Base-by-base conservation (phyloP, 35 echinoderm and acorn worm species). In the Ophioderma brevispina region DNA sequence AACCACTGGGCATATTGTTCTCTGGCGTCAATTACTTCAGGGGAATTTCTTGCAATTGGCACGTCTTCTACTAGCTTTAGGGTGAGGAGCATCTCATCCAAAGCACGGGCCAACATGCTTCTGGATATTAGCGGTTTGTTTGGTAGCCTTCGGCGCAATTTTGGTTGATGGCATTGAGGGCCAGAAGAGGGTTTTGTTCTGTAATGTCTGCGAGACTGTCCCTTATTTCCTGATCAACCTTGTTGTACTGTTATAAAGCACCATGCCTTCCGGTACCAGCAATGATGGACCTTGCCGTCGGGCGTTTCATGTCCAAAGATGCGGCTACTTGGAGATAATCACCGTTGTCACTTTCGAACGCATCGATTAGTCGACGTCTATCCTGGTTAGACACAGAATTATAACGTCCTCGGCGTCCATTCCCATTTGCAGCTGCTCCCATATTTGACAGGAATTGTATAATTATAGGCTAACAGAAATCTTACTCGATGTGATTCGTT, bases 11-110 rank as follows among this genome's bases (percentile, higher is more conserved):
- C 41, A 46, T 46, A 46, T 8, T 46, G 5, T 8, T 4, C 41
- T 25, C 75, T 30, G 4, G 5, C 5, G 25, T 77, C 5, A 11
- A 77, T 32, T 25, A 77, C 75, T 3, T 25, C n/a, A 10, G 5
- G 4, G 35, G 37, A 31, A 80, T 80, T 80, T 25, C 78, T 31
- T 5, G 28, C 78, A 33, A 35, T 35, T 15, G 78, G 78, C 13
- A 80, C 1, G 34, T 80, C 78, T 37, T 80, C 78, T 18, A 13
- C 78, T 80, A 80, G 78, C 37, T 80, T 80, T 10, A 85, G 82
- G 1, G 82, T 85, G 3, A 55, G 5, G 28, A 85, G 17, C 82
- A 85, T 85, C 40, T 49, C 52, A 85, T 85, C 82, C 82, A 85
- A 32, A 3, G 82, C 18, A 38, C 82, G 40, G 43, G 82, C 82